phyloP scores from a whole-genome alignment of 2,113 vertebrate species.

The Melanotaenia duboulayi region DNA sequence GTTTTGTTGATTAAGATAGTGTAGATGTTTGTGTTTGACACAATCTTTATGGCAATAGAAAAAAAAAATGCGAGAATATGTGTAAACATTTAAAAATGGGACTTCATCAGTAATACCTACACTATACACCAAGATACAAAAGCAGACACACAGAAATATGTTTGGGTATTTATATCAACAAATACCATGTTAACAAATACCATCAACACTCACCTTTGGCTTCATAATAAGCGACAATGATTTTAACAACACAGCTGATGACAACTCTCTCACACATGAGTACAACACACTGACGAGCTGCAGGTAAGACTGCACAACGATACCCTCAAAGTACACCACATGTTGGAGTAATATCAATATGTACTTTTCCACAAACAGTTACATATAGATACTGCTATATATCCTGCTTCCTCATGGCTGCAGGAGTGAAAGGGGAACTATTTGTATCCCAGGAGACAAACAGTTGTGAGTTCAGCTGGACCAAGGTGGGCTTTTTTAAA shows the following conservation, averaged over 20 bases:
- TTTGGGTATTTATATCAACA: constrained; percentile 52
- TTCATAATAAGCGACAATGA: constrained; percentile 66
- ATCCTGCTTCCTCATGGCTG: constrained; percentile 45
- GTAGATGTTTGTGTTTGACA: constrained; percentile 37
- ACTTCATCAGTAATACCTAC: constrained; percentile 49
- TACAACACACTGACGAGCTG: constrained; percentile 69
- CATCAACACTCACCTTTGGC: constrained; percentile 67
- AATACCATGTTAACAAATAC: constrained; percentile 61
- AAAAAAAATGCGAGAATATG: constrained; percentile 35
- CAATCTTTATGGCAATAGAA: constrained; percentile 22
- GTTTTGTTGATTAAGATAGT: constrained; percentile 60
- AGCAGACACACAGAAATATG: constrained; percentile 56
- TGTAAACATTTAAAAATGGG: constrained; percentile 25
- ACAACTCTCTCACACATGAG: constrained; percentile 66
- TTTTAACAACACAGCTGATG: constrained; percentile 55
- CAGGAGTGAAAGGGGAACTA: constrained; percentile 46
- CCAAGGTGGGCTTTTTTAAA: constrained; percentile 25
- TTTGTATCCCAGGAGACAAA: constrained; percentile 36
- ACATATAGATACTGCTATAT: constrained; percentile 62
- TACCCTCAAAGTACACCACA: constrained; percentile 70
- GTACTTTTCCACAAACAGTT: constrained; percentile 59
- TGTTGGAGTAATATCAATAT: constrained; percentile 62
- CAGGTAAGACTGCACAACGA: constrained; percentile 66
- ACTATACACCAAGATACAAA: constrained; percentile 64
- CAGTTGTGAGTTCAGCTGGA: constrained; percentile 46